Conservation (phyloP, 2,113 vertebrate species). For the Anarhynchus alexandrinus region DNA sequence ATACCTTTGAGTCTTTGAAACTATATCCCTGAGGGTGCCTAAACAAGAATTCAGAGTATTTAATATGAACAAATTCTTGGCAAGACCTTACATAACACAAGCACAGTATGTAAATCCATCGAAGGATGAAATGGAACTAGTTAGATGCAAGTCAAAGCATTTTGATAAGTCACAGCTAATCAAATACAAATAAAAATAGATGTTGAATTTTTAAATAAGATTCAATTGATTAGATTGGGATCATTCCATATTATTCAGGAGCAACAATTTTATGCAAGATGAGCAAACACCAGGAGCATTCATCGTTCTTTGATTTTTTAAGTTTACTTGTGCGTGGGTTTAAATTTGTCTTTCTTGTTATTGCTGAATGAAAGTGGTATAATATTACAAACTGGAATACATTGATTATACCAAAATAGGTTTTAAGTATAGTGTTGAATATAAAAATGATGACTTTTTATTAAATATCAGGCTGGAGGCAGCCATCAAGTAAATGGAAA, state of each 20-base stretch:
- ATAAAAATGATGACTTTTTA: background rate
- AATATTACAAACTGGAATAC: background rate
- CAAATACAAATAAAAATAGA: background rate
- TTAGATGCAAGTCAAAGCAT: conserved; percentile 1
- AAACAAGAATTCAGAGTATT: background rate
- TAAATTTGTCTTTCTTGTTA: background rate
- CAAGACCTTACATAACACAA: background rate
- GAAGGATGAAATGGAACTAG: conserved; percentile 23
- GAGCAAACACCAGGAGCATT: background rate
- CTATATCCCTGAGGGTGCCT: background rate
- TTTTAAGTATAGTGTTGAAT: background rate
- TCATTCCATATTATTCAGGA: background rate
- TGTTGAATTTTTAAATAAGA: background rate
- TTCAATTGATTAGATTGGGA: background rate
- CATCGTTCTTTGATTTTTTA: rapidly evolving
- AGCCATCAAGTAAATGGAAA: background rate
- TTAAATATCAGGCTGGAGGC: background rate
- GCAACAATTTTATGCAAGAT: background rate
- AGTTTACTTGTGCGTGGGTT: background rate
- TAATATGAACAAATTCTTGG: background rate
- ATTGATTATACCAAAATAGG: background rate
- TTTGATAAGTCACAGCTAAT: background rate
- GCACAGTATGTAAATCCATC: background rate
- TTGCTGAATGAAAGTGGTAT: background rate
- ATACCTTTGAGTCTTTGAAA: background rate